Percentiles rank a stretch among this genome's conserved stretches.
These are phyloP conservation scores for Podiceps cristatus DNA, from an alignment of 2,113 vertebrate species.

Conservation along the genomic window DNA sequence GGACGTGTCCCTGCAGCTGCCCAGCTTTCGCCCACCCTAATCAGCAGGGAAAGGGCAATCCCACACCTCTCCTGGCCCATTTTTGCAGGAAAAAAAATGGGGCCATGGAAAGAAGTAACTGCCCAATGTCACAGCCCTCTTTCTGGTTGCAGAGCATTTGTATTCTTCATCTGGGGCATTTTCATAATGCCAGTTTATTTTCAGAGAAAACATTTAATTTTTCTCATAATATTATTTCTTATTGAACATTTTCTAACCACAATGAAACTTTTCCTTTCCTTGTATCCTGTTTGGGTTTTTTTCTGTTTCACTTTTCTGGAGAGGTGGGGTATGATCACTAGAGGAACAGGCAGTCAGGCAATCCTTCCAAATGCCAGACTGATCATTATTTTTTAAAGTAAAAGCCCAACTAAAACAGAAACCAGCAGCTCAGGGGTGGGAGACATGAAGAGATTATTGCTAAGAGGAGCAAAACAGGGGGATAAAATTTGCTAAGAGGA, in stretches of 20 bases:
- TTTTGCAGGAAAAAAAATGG: neutral
- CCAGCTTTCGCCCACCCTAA: neutral
- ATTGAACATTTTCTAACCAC: neutral
- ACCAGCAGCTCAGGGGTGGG: neutral
- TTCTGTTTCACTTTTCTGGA: neutral
- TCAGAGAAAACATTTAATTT: neutral
- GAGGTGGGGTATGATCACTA: neutral
- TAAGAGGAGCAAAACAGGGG: neutral
- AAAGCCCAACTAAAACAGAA: neutral
- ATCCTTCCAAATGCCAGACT: neutral
- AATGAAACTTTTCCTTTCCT: neutral
- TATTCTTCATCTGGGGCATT: neutral
- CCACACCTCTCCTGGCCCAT: neutral
- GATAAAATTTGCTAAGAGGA: neutral
- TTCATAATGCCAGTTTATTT: neutral
- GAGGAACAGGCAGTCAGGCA: neutral
- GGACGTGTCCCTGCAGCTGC: neutral
- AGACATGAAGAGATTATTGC: neutral
- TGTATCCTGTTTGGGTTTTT: neutral
- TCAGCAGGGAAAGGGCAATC: neutral
- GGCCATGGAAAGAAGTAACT: neutral
- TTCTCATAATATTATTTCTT: neutral
- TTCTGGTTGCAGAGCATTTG: neutral
- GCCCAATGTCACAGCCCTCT: neutral
- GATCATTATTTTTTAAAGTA: neutral